Evolutionary conservation across 1,140 invertebrate genomes (phyloP), one percentile per base, ranked within the genome.

Genomic region (Drosophila truncata): DNA sequence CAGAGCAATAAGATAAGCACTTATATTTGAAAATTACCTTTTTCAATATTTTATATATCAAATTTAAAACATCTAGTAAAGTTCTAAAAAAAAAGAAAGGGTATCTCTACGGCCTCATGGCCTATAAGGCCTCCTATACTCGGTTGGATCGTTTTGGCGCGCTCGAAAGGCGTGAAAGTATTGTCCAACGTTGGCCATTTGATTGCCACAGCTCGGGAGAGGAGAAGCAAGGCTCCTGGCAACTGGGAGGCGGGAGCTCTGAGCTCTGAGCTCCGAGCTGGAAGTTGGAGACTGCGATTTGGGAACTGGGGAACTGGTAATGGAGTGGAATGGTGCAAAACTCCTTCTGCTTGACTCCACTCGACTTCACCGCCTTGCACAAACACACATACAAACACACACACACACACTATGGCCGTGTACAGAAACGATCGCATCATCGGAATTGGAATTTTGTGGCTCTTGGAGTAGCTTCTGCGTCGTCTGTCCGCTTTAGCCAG

Each of bases 141-240:
- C 64, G 77, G 29, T 60, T 63, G 63, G 65, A 67, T 46, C 67
- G 35, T 87, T 88, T 88, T 88, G 84, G 84, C 84, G 84, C 84
- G 85, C 78, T 88, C 80, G 61, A 78, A 83, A 84, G 80, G 83
- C 80, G 84, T 87, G 84, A 87, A 87, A 87, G 84, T 87, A 88
- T 87, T 87, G 83, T 87, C 78, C 73, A 86, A 71, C 70, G 60
- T 66, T 66, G 63, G 63, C 63, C 63, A 62, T 59, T 76, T 71
- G 74, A 76, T 69, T 73, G 66, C 65, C 67, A 71, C 20, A 37
- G 37, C 10, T 31, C 11, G 62, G 52, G 27, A 10, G 50, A 16
- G 50, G 61, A 20, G 62, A 44, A 33, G 50, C 50, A 54, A 23
- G 59, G 33, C 73, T 75, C 64, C 54, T 46, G 35, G 41, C 58